Evolutionary conservation across 2,888 invertebrate species (phyloP), one percentile per base, ranked within the genome.

Genomic region (Acrobeloides nanus): DNA sequence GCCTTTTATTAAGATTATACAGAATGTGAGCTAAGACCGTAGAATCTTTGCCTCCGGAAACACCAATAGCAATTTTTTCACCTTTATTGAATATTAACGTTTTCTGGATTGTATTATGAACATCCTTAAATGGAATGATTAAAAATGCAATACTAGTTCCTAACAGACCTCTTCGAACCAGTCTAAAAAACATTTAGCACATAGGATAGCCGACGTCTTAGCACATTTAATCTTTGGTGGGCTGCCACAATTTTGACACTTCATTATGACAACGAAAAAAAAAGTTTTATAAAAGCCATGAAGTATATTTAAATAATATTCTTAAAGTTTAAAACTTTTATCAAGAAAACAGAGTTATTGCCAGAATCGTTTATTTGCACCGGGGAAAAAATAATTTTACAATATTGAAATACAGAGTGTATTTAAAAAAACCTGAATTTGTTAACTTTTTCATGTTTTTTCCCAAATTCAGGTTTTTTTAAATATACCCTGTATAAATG

Each of bases 1-100:
- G 84, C 38, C 85, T 82, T 64, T 88, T 83, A 75, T 99, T 97
- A 10, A 99, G 79, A 2, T 85, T 78, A 77, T 93, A 92, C 66
- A 67, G 38, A 10, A 49, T 41, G 23, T 57, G 41, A 6, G 95
- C 95, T 46, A 99, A 79, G 15, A 97, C 97, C 2, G 97, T 99
- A 0, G 95, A 97, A 76, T 99, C 97, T 45, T 74, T 74, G 32
- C 74, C 74, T 18, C 74, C 74, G 2, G 68, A 68, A 1, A 73
- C 74, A 1, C 74, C 74, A 18, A 74, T 60, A 1, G 72, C 74
- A 1, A 74, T 61, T 29, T 52, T 51, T 44, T 74, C 73, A 6
- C 68, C 68, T 7, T 32, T 45, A 18, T 54, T 50, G 55, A 73
- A 73, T 3, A 72, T 52, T 18, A 55, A 52, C 31, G 61, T 59